A percentile compares a stretch with the other conserved stretches of the same genome.
Conservation (phyloP, 2,888 invertebrate genomes). For the Agriotes lineatus region DNA sequence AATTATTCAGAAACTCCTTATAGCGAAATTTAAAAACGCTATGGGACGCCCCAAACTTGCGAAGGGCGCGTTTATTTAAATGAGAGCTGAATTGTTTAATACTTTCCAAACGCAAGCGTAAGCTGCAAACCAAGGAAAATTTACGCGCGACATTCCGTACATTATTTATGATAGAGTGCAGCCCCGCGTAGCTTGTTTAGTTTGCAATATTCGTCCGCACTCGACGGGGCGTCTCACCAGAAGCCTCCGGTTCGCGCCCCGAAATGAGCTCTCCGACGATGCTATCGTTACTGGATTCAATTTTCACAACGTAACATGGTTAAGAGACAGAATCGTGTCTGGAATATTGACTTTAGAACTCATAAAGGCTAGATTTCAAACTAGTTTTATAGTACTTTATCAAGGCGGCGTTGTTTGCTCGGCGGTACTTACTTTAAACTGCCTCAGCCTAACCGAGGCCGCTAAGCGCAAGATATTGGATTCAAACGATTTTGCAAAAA, state of each 20-base stretch:
- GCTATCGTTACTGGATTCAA: constrained; percentile 64
- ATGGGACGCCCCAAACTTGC: too few species aligned
- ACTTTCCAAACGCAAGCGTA: constrained; percentile 24
- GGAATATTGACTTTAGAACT: constrained; percentile 63
- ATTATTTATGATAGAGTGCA: constrained; percentile 52
- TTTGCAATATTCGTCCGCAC: constrained; percentile 55
- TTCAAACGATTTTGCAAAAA: too few species aligned
- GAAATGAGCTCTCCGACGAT: constrained; percentile 58
- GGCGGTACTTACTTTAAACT: too few species aligned
- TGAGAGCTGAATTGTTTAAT: constrained; percentile 31
- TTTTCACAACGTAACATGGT: constrained; percentile 65
- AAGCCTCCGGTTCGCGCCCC: constrained; percentile 44
- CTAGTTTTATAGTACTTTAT: constrained; percentile 33
- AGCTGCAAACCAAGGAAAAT: constrained; percentile 34
- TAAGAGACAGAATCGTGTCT: constrained; percentile 64
- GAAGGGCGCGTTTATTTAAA: constrained; percentile 15
- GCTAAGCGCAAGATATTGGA: too few species aligned
- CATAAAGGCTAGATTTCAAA: constrained; percentile 60
- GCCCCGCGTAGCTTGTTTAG: constrained; percentile 52
- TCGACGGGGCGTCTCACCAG: constrained; percentile 42
- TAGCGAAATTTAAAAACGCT: too few species aligned
- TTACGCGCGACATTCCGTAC: constrained; percentile 45
- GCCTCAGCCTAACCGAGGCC: too few species aligned
- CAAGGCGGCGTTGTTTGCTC: not conserved
- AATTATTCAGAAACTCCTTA: too few species aligned